Evolutionary conservation across 2,797 vertebrate species (phyloP).

Genomic region (Glossophaga mutica): DNA sequence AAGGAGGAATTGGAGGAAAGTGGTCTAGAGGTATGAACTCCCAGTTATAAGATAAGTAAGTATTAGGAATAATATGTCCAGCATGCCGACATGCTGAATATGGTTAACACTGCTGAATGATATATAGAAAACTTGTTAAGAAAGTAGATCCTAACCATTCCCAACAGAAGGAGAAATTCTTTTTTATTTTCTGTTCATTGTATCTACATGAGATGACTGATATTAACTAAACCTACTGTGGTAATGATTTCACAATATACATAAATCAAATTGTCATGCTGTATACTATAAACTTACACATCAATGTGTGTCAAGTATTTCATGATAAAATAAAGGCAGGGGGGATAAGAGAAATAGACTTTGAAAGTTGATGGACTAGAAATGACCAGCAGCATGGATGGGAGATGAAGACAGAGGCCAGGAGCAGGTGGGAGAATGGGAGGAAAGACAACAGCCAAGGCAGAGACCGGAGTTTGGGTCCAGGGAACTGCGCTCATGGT

Average conservation of each 20-base stretch:
- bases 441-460: background rate
- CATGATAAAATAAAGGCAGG: background rate
- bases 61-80: background rate
- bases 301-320: background rate
- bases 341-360: background rate
- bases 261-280: background rate
- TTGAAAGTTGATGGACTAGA: background rate
- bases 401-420: background rate
- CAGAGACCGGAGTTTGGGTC: background rate
- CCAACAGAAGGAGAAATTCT: background rate
- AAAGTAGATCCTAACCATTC: background rate
- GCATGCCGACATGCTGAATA: too few relatives aligned
- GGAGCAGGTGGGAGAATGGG: fast-evolving
- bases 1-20: background rate
- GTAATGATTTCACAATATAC: background rate
- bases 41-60: background rate
- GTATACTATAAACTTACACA: background rate
- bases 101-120: background rate
- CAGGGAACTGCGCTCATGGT: fast-evolving
- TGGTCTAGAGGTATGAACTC: background rate
- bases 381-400: background rate
- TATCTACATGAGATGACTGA: background rate
- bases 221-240: background rate
- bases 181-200: background rate
- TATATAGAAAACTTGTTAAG: background rate